Evolutionary conservation across 1,140 invertebrate genomes (phyloP), one percentile per base, ranked within the genome.

Genomic region (Drosophila ohnishii): DNA sequence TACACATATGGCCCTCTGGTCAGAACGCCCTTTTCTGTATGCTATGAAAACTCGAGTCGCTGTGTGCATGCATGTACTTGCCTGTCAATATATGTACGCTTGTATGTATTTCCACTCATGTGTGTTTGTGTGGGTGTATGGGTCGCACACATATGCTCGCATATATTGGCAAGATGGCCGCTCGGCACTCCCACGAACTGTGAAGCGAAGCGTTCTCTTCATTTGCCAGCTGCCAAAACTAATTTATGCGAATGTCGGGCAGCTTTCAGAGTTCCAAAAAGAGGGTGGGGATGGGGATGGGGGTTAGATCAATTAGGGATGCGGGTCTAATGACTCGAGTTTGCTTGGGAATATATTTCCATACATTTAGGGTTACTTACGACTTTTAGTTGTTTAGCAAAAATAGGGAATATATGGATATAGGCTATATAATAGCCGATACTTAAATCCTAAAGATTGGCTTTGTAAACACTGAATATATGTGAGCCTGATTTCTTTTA

Each of bases 201-300:
- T 51, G 45, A 28, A 28, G 56, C 56, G 56, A 37, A 34, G 47
- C 64, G 51, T 58, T 71, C 75, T 67, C 73, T 73, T 82, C 75
- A 80, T 80, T 80, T 80, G 78, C 78, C 78, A 72, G 61, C 78
- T 75, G 58, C 80, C 80, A 83, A 82, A 78, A 78, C 75, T 82
- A 82, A 82, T 82, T 83, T 82, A 82, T 82, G 80, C 80, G 75
- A 82, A 83, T 77, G 72, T 19, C 48, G 42, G 32, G 56, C 47
- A 53, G 47, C 62, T 42, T 37, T 10, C 47, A 35, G 37, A 34
- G 10, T 22, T 16, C 8, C 4, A 5, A 65, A 39, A 13, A 6
- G 11, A 19, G 19, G 30, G 1, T 39, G 42, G 14, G 13, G 10
- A 8, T 39, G 42, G 14, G 13, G 10, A 8, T 22, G 13, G 32